A percentile compares a stretch with the other conserved stretches of the same genome.
Conservation (phyloP, 2,113 vertebrate genomes). For the Phocoena phocoena region DNA sequence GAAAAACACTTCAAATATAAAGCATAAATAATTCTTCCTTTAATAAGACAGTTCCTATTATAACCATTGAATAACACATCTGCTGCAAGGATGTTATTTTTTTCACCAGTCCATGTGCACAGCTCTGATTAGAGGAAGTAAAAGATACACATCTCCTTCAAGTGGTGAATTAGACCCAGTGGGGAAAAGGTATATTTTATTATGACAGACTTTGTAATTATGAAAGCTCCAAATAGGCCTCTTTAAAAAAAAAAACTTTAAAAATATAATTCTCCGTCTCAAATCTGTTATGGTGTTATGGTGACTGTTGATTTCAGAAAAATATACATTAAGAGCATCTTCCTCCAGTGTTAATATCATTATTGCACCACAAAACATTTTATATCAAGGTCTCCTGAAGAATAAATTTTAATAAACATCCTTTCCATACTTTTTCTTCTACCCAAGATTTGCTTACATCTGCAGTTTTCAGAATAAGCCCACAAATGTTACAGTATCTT, state of each 20-base stretch:
- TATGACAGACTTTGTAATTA: constrained; percentile 43
- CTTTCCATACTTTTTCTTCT: constrained; percentile 2
- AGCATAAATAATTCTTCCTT: constrained; percentile 58
- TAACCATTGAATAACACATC: constrained; percentile 35
- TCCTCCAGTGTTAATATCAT: not conserved
- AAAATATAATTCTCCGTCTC: constrained; percentile 24
- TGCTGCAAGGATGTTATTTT: constrained; percentile 12
- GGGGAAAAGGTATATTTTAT: not conserved
- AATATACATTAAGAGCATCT: not conserved
- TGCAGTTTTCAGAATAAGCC: constrained; percentile 21
- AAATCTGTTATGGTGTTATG: not conserved
- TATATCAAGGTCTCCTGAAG: not conserved
- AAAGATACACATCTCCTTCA: constrained; percentile 32
- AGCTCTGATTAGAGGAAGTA: constrained; percentile 56
- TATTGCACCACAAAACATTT: not conserved
- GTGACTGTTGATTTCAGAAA: not conserved
- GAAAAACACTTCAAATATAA: constrained; percentile 7
- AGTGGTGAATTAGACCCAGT: constrained; percentile 33
- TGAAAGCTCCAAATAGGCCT: not conserved
- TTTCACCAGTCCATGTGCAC: not conserved
- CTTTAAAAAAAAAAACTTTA: not conserved
- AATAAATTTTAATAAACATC: constrained; percentile 35
- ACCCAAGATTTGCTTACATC: not conserved
- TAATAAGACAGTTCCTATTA: constrained; percentile 53
- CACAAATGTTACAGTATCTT: not conserved